Evolutionary conservation across 2,797 vertebrate species (phyloP), one percentile per base, ranked within the genome.

Genomic region (Gymnopithys bicolor): DNA sequence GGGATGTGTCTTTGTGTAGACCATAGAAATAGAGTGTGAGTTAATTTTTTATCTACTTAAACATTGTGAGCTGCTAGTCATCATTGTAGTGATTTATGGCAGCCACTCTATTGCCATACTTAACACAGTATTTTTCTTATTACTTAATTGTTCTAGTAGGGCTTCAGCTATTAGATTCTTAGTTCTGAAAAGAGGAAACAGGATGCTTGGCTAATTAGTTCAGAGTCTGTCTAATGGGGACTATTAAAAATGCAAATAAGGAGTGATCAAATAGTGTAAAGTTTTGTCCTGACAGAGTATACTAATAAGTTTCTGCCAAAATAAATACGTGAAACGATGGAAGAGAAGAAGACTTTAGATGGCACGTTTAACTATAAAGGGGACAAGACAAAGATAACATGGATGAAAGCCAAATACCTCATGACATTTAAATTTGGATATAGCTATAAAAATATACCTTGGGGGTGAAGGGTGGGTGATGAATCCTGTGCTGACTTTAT

Each of bases 231-330:
- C 97, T 98, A 98, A 98, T 97, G 97, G 97, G 91, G 88, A 80
- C 97, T 97, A 98, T 97, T 98, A 98, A 97, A 98, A 98, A 98
- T 98, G 97, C 96, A 98, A 98, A 98, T 98, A 95, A 97, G 96
- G 87, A 97, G 92, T 97, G 97, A 98, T 98, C 97, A 97, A 98
- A 97, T 94, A 97, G 92, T 94, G 94, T 92, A 95, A 98, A 98
- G 87, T 97, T 98, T 98, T 97, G 95, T 97, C 97, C 96, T 98
- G 97, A 97, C 94, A 98, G 93, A 95, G 77, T 97, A 93, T 95
- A 95, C 80, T 97, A 96, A 97, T 95, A 95, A 68, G 76, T 96
- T 95, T 83, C 67, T 73, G 58, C 59, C 94, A 96, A 96, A 95
- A 84, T 68, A 89, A 79, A 79, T 77, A n/a, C 16, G 45, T 59